These are phyloP conservation scores for Drosophila equinoxialis DNA, from an alignment of 1,140 invertebrate genomes.

Conservation along the genomic window DNA sequence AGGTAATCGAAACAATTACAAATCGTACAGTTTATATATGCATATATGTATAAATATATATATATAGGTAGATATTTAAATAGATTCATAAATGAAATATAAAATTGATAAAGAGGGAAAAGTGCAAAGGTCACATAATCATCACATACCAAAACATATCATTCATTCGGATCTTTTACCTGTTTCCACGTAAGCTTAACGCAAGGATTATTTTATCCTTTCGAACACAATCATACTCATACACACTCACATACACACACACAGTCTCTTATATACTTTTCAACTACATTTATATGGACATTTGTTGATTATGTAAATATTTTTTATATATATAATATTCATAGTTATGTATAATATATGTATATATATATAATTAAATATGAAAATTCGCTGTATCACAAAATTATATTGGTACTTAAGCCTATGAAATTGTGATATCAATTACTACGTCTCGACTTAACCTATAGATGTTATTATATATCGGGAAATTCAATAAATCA, in stretches of 20 bases:
- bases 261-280: conserved; percentile 34
- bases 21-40: conserved; percentile 56
- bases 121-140: conserved; percentile 35
- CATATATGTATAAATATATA: conserved; percentile 30
- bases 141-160: conserved; percentile 17
- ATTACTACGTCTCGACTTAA: conserved; percentile 62
- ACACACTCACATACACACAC: conserved; percentile 42
- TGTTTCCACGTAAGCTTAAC: conserved; percentile 48
- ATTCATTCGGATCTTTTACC: conserved; percentile 37
- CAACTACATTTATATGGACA: conserved; percentile 51
- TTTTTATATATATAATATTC: conserved; percentile 31
- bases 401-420: conserved; percentile 55
- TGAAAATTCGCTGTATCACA: conserved; percentile 29
- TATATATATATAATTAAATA: conserved; percentile 41
- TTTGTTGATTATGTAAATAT: conserved; percentile 28
- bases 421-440: conserved; percentile 54
- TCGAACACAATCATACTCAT: background rate
- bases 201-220: conserved; percentile 19
- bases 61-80: conserved; percentile 2
- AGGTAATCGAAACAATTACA: conserved; percentile 61
- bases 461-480: conserved; percentile 41
- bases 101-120: conserved; percentile 18
- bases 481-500: background rate
- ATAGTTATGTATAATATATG: conserved; percentile 35
- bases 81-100: conserved; percentile 21